Base-by-base conservation (phyloP, 2,888 invertebrate genomes). In the Deilephila elpenor region DNA sequence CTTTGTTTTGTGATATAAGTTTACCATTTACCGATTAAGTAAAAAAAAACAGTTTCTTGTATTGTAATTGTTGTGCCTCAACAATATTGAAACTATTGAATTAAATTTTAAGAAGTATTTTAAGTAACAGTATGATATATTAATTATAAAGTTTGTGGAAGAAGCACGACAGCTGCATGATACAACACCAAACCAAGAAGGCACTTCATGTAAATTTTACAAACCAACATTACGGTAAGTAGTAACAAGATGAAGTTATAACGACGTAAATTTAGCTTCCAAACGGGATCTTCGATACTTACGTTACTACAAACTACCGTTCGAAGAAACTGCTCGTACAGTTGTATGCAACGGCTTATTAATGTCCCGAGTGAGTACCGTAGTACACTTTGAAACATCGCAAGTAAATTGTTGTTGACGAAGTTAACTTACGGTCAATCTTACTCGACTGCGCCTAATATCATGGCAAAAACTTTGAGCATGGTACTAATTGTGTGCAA, bases 261-360 rank as follows among this genome's bases (percentile, higher is more conserved):
- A 72, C 56, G 62, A 64, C 25, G 53, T 34, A 51, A 61, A 72
- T 72, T 72, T 77, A 75, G 77, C 75, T 78, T 79, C 75, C 75
- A 73, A 81, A 83, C 78, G 79, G 80, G 79, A 80, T 77, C 78
- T 79, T 76, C 32, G 34, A 72, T 56, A 72, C 72, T 72, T 72
- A 64, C 62, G 34, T 62, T 32, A 32, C 53, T 25, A 64, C 56
- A 64, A 56, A 62, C 53, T 25, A 72, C 72, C 53, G 72, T 72
- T 72, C 61, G 62, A 72, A 37, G 62, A 56, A 71, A 72, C 71
- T 53, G 53, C 32, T 34, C 56, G 56, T 72, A 64, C 72, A 72
- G 72, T 72, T 72, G 62, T 25, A 72, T 56, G 34, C 72, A 72
- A 72, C 72, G 53, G 72, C 56, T 72, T 64, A 56, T 72, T 56